phyloP scores from a whole-genome alignment of 2,888 invertebrate species.

The Thera obeliscata region DNA sequence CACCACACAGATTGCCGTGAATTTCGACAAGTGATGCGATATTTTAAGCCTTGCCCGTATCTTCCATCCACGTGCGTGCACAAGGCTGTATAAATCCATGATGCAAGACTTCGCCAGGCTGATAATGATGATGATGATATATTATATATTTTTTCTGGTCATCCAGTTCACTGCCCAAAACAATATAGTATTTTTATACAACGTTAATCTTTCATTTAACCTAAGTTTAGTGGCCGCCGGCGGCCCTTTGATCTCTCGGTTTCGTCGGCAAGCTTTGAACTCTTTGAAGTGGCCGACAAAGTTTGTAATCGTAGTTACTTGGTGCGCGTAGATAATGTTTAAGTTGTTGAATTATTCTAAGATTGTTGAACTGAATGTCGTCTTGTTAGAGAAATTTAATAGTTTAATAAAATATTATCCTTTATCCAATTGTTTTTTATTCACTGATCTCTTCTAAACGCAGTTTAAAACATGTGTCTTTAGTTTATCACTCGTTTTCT shows the following conservation, averaged over 20 bases:
- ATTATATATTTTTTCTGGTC: background rate
- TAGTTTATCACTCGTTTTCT: too few species aligned
- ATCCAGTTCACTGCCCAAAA: slow-evolving; percentile 17
- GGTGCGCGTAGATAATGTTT: slow-evolving; percentile 16
- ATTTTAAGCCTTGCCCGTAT: too few species aligned
- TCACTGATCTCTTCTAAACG: too few species aligned
- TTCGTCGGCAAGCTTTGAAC: slow-evolving; percentile 37
- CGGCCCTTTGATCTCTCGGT: slow-evolving; percentile 42
- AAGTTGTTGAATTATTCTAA: slow-evolving; percentile 27
- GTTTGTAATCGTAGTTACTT: slow-evolving; percentile 28
- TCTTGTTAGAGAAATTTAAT: background rate
- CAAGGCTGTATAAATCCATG: too few species aligned
- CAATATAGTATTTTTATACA: slow-evolving; percentile 24
- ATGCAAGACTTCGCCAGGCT: background rate
- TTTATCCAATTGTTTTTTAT: too few species aligned
- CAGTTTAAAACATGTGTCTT: too few species aligned
- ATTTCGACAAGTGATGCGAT: too few species aligned
- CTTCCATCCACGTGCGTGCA: too few species aligned
- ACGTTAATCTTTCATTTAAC: slow-evolving; percentile 32
- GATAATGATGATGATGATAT: background rate
- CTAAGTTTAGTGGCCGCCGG: slow-evolving; percentile 35
- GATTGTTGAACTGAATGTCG: slow-evolving; percentile 6
- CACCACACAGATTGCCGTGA: too few species aligned
- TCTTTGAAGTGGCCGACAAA: slow-evolving; percentile 40
- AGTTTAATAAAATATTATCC: too few species aligned